These are phyloP conservation scores for Brachionus asplanchnoidis DNA, from an alignment of 1,140 invertebrate species.

Conservation along the genomic window DNA sequence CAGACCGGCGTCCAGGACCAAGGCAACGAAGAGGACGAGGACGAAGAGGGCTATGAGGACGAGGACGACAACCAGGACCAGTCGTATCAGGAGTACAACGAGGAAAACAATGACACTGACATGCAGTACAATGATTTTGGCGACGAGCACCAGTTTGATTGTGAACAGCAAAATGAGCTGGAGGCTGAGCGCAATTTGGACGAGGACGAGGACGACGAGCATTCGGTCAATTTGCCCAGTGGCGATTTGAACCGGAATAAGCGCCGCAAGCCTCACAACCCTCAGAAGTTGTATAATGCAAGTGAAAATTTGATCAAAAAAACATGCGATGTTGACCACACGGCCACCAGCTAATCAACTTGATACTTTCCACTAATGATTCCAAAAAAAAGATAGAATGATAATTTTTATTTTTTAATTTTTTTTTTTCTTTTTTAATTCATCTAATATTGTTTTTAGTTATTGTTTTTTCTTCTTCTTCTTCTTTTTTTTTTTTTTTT, in stretches of 20 bases:
- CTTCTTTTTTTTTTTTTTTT: not conserved
- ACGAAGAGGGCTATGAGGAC: not conserved
- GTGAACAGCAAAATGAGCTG: not conserved
- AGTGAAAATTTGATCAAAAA: not conserved
- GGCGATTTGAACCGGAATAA: not conserved
- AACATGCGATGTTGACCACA: not conserved
- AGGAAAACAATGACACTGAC: not conserved
- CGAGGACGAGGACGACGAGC: not conserved
- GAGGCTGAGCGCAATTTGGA: not conserved
- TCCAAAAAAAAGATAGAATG: not conserved
- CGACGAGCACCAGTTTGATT: not conserved
- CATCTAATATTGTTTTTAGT: not conserved
- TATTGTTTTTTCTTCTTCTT: not conserved
- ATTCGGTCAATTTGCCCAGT: not conserved
- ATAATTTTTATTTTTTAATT: not conserved
- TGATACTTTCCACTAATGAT: not conserved
- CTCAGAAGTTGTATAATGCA: conserved; percentile 7
- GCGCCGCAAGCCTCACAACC: conserved; percentile 1
- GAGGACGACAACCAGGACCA: conserved; percentile 1
- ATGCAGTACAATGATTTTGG: not conserved
- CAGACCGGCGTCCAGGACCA: not conserved
- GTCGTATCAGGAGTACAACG: not conserved
- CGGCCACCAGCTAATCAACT: not conserved
- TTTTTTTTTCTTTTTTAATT: not conserved
- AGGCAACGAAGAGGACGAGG: not conserved